Evolutionary conservation across 1,140 invertebrate species (phyloP), one percentile per base, ranked within the genome.

Genomic region (Cherax destructor): DNA sequence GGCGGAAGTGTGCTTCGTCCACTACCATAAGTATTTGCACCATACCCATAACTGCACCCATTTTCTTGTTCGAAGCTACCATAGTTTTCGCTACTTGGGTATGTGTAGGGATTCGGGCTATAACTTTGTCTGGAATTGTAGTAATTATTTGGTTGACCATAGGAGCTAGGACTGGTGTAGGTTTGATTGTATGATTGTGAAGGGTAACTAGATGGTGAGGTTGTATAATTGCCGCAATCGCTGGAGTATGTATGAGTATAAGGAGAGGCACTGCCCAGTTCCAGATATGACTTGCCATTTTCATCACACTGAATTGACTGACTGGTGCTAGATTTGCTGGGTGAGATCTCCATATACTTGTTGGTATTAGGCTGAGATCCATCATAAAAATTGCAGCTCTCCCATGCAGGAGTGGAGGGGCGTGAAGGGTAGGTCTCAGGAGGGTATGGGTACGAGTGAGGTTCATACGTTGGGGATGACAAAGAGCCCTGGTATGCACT

Each of bases 241-340:
- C 83, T 91, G 50, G 92, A 80, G 83, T 89, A 92, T 50, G 91
- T 92, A 78, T 92, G 91, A 56, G 93, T 93, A 69, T 88, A 92
- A 47, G 92, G 87, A 65, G 92, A 90, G 79, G 91, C 90, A 83
- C 92, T 93, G 74, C 97, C 97, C 88, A 98, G 95, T 94, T 98
- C 97, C 93, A 98, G 95, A 94, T 98, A 98, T 83, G 97, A 98
- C 94, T 98, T 98, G 92, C 97, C 97, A 94, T 98, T 98, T 94
- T 98, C 97, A 92, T 97, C 97, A 93, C 97, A 96, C 78, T 97
- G 96, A 94, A 98, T 98, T 93, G 97, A 97, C 93, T 97, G 97
- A 93, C 97, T 93, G 52, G 80, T 52, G 41, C 4, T 41, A 16
- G 65, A 30, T 79, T 88, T 91, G 81, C 69, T 88, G 69, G 91